phyloP scores from a whole-genome alignment of 2,797 vertebrate genomes.

The Taeniopygia guttata region DNA sequence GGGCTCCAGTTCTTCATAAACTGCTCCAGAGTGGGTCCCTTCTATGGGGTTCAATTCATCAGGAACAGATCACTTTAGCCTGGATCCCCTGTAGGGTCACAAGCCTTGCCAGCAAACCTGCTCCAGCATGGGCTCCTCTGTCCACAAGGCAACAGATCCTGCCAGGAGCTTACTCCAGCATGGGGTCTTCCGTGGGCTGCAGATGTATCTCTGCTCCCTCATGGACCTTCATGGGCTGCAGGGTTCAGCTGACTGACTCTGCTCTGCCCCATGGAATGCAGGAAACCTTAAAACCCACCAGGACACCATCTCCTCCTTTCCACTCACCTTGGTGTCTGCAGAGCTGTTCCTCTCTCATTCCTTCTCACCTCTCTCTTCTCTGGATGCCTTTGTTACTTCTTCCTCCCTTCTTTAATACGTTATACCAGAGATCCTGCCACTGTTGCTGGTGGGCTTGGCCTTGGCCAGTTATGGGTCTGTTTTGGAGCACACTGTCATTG shows the following conservation, averaged over 20 bases:
- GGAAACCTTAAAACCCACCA: no score
- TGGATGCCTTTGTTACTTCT: neutral
- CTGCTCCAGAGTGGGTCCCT: neutral
- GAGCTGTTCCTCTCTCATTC: neutral
- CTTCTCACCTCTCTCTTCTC: neutral
- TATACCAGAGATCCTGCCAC: accelerated
- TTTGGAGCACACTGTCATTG: neutral
- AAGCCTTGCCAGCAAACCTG: neutral
- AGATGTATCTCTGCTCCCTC: neutral
- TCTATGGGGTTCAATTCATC: neutral
- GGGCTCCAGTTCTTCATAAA: neutral
- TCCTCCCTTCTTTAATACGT: accelerated
- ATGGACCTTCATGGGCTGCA: neutral
- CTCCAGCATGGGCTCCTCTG: accelerated
- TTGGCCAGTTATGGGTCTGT: no score
- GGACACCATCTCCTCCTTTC: neutral
- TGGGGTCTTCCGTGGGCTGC: neutral
- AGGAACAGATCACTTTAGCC: neutral
- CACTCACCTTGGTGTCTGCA: neutral
- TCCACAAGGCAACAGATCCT: neutral
- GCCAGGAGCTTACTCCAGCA: neutral
- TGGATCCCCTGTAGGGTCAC: neutral
- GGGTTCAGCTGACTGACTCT: neutral
- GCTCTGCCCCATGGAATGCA: accelerated
- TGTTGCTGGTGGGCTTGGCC: accelerated